phyloP scores from a whole-genome alignment of 1,140 invertebrate species.

The Mycetomoellerius zeteki region DNA sequence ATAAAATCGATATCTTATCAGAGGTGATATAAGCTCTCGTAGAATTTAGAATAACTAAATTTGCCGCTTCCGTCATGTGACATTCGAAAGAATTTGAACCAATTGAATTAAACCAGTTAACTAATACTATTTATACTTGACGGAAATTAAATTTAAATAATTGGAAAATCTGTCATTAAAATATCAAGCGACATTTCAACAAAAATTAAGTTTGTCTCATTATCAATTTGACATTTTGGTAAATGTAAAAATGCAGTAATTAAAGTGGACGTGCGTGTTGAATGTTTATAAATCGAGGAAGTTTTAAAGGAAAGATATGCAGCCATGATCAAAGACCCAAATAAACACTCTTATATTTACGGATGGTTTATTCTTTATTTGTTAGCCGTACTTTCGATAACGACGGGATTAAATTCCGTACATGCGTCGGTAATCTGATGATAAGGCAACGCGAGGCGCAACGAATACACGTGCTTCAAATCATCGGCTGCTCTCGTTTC shows the following conservation, averaged over 20 bases:
- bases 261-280: neutral
- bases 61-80: constrained; percentile 17
- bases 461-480: constrained; percentile 21
- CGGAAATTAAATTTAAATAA: constrained; percentile 21
- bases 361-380: constrained; percentile 7
- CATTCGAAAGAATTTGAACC: constrained; percentile 28
- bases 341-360: constrained; percentile 4
- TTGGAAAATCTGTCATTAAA: constrained; percentile 14
- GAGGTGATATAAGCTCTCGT: constrained; percentile 13
- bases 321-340: neutral
- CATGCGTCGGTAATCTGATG: constrained; percentile 43
- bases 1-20: constrained; percentile 65
- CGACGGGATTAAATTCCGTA: constrained; percentile 36
- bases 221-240: neutral
- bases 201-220: neutral
- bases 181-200: neutral
- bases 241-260: neutral
- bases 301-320: neutral
- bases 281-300: neutral
- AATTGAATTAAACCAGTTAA: neutral
- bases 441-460: constrained; percentile 22
- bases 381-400: constrained; percentile 27
- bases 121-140: neutral
- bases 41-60: constrained; percentile 38
- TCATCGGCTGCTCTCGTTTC: constrained; percentile 18